phyloP scores from a whole-genome alignment of 2,888 invertebrate species.

The Nasonovia ribisnigri region DNA sequence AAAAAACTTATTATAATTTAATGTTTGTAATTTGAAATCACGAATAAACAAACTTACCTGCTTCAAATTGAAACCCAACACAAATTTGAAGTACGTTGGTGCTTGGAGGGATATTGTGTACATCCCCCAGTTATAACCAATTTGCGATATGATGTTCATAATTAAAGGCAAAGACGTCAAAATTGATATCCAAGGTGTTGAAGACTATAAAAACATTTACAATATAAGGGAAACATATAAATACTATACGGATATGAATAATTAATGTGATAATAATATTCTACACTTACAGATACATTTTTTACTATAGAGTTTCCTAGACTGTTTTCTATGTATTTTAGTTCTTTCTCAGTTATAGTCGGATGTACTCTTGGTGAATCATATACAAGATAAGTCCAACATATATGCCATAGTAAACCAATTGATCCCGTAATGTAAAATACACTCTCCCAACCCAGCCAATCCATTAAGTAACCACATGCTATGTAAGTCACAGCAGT shows the following conservation, averaged over 20 bases:
- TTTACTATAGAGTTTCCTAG: slow-evolving; percentile 71
- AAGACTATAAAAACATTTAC: slow-evolving; percentile 68
- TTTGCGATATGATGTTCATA: slow-evolving; percentile 77
- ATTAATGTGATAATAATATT: neutral
- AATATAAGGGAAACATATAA: neutral
- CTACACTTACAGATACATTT: slow-evolving; percentile 14
- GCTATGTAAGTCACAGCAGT: slow-evolving; percentile 80
- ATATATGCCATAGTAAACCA: slow-evolving; percentile 77
- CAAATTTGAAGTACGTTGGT: slow-evolving; percentile 78
- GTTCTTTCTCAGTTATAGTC: slow-evolving; percentile 75
- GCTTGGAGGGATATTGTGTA: slow-evolving; percentile 79
- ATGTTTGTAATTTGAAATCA: neutral
- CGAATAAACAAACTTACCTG: slow-evolving; percentile 72
- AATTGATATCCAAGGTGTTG: slow-evolving; percentile 77
- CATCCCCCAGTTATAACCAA: slow-evolving; percentile 79
- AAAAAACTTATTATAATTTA: neutral
- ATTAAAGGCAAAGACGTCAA: slow-evolving; percentile 76
- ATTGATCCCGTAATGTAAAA: slow-evolving; percentile 78
- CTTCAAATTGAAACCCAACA: slow-evolving; percentile 79
- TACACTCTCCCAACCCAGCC: slow-evolving; percentile 80
- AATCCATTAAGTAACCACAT: slow-evolving; percentile 77
- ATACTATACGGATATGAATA: neutral
- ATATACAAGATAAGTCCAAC: slow-evolving; percentile 77
- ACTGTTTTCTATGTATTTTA: slow-evolving; percentile 74
- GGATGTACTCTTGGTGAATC: slow-evolving; percentile 79